Conservation (phyloP, 2,113 vertebrate species). For the Nothoprocta perdicaria region DNA sequence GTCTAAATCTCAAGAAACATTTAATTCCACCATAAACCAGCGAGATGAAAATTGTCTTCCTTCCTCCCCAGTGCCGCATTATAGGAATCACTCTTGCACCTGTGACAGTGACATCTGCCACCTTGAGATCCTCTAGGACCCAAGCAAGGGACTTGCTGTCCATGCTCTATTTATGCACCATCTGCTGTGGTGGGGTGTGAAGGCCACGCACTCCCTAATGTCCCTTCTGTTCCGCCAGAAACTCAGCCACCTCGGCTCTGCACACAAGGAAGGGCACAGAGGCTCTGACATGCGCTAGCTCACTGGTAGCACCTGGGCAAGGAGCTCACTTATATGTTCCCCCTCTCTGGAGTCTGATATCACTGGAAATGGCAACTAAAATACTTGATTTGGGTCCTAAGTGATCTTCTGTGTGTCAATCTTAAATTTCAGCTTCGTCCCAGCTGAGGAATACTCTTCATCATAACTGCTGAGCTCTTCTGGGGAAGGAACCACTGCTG, state of each 20-base stretch:
- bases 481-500: neutral
- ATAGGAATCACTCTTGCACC: neutral
- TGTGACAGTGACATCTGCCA: neutral
- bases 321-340: neutral
- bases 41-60: neutral
- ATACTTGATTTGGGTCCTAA: neutral
- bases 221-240: rapidly evolving
- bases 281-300: neutral
- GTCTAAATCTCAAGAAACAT: neutral
- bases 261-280: neutral
- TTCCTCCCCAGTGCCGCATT: neutral
- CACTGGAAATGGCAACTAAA: neutral
- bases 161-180: neutral
- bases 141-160: neutral
- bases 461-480: neutral
- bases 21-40: neutral
- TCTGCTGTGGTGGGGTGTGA: neutral
- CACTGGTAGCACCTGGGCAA: neutral
- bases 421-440: neutral
- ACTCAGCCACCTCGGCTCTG: neutral
- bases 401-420: neutral
- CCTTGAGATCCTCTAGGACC: neutral
- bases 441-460: rapidly evolving
- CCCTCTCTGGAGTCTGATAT: neutral
- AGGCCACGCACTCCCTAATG: neutral